Evolutionary conservation across 30 jellyfish, hydroid and myxozoan genomes (phyloP).

Genomic region (Clytia hemisphaerica): DNA sequence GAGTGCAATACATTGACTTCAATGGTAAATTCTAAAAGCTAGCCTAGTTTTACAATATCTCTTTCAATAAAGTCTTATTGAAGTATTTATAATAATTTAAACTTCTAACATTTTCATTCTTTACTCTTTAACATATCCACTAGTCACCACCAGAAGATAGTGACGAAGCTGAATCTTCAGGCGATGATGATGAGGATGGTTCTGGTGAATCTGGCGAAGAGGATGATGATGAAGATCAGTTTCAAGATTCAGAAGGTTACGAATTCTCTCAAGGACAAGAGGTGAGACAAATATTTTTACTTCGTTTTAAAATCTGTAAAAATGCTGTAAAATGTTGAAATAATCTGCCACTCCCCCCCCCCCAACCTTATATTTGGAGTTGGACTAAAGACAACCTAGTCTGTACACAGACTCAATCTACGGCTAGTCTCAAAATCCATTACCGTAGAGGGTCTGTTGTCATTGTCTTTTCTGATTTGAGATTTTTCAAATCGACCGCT

Average conservation of each 20-base stretch:
- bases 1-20: too few relatives aligned
- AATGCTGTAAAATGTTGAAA: not conserved
- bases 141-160: slow-evolving; percentile 25
- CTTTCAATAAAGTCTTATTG: not conserved
- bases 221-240: slow-evolving; percentile 47
- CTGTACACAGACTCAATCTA: too few relatives aligned
- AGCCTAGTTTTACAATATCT: too few relatives aligned
- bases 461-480: too few relatives aligned
- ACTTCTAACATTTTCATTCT: not conserved
- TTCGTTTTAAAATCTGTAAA: not conserved
- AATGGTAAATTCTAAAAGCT: too few relatives aligned
- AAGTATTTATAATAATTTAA: not conserved
- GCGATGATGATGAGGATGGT: slow-evolving; percentile 43
- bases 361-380: too few relatives aligned
- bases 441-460: too few relatives aligned
- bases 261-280: slow-evolving; percentile 29
- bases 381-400: too few relatives aligned
- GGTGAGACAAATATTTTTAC: too few relatives aligned
- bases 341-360: too few relatives aligned
- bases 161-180: slow-evolving; percentile 23
- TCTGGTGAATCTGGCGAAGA: slow-evolving; percentile 47
- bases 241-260: slow-evolving; percentile 33
- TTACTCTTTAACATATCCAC: not conserved
- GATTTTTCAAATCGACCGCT: too few relatives aligned
- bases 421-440: too few relatives aligned